These are phyloP conservation scores for Oceanites oceanicus DNA, from an alignment of 2,113 vertebrate species.

Conservation along the genomic window DNA sequence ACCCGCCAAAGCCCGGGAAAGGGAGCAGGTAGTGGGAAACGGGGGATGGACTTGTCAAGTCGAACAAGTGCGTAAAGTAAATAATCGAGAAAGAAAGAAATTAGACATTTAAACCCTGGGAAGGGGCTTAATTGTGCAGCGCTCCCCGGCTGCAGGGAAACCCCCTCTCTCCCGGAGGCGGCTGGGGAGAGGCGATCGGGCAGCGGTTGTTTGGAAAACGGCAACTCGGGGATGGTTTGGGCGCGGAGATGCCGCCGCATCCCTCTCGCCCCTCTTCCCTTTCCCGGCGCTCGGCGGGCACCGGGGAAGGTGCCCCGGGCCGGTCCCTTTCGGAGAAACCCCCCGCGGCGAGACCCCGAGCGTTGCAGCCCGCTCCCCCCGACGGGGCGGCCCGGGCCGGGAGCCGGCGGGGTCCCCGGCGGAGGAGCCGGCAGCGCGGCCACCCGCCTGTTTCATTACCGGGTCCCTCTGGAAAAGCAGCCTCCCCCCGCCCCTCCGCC, in stretches of 20 bases:
- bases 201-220: background rate
- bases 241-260: background rate
- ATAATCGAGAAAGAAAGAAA: background rate
- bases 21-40: background rate
- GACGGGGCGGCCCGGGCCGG: background rate
- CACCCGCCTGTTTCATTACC: conserved; percentile 23
- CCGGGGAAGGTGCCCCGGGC: background rate
- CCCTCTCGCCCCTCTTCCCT: background rate
- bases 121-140: background rate
- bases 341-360: background rate
- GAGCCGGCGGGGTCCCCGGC: background rate
- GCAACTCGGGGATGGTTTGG: background rate
- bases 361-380: background rate
- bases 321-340: background rate
- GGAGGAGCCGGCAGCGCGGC: background rate
- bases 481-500: background rate
- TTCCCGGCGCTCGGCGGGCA: background rate
- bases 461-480: background rate
- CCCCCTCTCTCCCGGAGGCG: background rate
- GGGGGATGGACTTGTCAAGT: background rate
- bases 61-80: background rate
- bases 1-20: background rate
- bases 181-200: background rate
- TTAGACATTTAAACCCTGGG: background rate
- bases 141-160: background rate